Evolutionary conservation across 2,888 invertebrate genomes (phyloP), one percentile per base, ranked within the genome.

Genomic region (Gonocerus acuteangulatus): DNA sequence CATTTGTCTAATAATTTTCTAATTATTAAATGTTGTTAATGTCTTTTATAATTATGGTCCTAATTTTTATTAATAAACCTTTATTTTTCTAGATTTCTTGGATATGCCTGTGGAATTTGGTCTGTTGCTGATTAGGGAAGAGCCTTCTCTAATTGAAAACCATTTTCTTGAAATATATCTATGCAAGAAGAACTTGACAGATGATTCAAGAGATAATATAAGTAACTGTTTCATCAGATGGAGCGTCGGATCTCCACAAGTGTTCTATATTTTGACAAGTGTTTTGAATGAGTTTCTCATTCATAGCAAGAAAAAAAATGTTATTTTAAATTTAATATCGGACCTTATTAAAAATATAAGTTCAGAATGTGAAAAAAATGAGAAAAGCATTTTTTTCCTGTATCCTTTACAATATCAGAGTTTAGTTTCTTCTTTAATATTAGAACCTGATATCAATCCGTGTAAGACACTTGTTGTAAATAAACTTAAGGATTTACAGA

Each of bases 201-300:
- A 42, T 13, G 27, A 22, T 7, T 16, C 9, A 16, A 45, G 15
- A 11, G 45, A 45, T 13, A 18, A 21, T 2, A 23, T n/a, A 4
- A 36, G n/a, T 32, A 15, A 18, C 22, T 44, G 58, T 21, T 62
- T 57, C 49, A 16, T 58, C n/a, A 15, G 13, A 11, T 62, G 62
- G 62, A 34, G 62, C 22, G 44, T 44, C 6, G 18, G 48, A 34
- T 62, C 62, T 27, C 13, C 49, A 19, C 49, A 62, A 15, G 22
- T 62, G 15, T 62, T 62, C 15, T 27, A 32, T 21, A 45, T 34
- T 15, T 44, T 62, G 21, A 32, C 44, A 9, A 36, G 32, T 19
- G 42, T 58, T 45, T 51, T 58, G 6, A 49, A 57, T 42, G 48
- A 62, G 19, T 47, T 62, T 49, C 23, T 62, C 13, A 49, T 48